phyloP scores from a whole-genome alignment of 2,113 vertebrate genomes.

The Psilopsiagon aurifrons region DNA sequence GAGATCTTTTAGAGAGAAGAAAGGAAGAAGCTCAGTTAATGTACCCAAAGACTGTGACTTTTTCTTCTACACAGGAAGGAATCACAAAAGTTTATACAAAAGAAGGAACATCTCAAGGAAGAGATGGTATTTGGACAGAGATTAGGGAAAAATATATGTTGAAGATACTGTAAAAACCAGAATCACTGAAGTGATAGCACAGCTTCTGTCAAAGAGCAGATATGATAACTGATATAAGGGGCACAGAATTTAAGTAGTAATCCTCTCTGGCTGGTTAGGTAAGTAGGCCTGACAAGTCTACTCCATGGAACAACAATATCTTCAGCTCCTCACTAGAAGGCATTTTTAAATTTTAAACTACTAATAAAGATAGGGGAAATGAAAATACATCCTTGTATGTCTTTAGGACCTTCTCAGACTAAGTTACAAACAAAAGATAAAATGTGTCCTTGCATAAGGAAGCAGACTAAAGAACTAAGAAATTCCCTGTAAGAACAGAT shows the following conservation, averaged over 20 bases:
- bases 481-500: neutral
- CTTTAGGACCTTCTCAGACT: neutral
- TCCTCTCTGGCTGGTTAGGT: neutral
- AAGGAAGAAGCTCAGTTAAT: neutral
- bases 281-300: neutral
- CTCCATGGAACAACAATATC: neutral
- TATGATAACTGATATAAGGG: neutral
- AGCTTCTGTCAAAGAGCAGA: neutral
- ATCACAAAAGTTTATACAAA: neutral
- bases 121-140: neutral
- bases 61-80: neutral
- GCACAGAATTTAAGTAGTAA: neutral
- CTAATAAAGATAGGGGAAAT: neutral
- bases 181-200: neutral
- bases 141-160: neutral
- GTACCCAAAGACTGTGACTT: neutral
- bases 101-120: neutral
- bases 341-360: neutral
- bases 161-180: neutral
- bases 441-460: neutral
- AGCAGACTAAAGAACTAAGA: neutral
- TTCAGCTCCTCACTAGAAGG: neutral
- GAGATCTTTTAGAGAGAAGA: neutral
- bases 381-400: accelerated
- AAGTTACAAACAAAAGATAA: neutral